Conservation (phyloP, 1,140 invertebrate species). For the Teleogryllus occipitalis region DNA sequence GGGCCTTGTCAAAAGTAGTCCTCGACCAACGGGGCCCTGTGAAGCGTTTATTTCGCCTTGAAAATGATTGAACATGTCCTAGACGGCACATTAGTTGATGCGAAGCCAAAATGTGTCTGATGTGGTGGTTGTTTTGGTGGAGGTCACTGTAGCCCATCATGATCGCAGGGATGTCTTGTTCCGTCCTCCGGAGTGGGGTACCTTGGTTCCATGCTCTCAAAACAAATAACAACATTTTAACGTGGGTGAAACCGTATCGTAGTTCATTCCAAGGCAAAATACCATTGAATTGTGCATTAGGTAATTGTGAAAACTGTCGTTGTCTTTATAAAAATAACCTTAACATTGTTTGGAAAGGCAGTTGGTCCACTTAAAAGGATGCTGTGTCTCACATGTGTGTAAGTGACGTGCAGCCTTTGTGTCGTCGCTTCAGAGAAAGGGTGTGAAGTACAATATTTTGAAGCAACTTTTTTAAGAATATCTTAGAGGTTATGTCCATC, state of each 20-base stretch:
- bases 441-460: no score
- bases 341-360: background rate
- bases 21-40: background rate
- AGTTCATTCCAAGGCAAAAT: no score
- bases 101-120: background rate
- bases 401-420: background rate
- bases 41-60: background rate
- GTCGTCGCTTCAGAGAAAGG: no score
- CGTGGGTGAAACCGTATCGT: no score
- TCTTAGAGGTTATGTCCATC: no score
- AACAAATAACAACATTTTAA: background rate
- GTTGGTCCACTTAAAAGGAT: background rate
- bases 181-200: background rate
- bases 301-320: background rate
- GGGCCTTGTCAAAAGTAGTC: constrained; percentile 17
- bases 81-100: background rate
- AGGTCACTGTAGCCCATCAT: background rate
- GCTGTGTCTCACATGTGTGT: background rate
- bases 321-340: background rate
- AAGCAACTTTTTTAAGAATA: no score
- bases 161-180: background rate
- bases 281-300: no score
- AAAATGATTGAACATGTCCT: background rate
- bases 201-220: background rate
- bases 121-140: background rate